Evolutionary conservation across 2,888 invertebrate genomes (phyloP).

Genomic region (Octodonta nipae): DNA sequence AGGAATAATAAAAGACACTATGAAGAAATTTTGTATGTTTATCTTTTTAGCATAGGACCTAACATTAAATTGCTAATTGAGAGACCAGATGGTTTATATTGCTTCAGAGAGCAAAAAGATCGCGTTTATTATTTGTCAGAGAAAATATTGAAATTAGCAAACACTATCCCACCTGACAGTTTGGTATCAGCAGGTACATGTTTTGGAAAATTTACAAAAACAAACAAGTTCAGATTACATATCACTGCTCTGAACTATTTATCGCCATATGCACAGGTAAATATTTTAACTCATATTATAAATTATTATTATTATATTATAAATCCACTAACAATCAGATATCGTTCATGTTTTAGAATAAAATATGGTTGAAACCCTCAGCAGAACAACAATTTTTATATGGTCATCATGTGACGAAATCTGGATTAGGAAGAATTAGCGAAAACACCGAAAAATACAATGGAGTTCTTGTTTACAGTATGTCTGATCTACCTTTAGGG

Average conservation of each 20-base stretch:
- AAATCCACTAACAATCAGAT: neutral
- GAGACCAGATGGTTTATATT: slow-evolving; percentile 90
- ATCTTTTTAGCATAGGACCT: slow-evolving; percentile 70
- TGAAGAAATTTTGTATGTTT: slow-evolving; percentile 6
- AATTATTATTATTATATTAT: slow-evolving; percentile 1
- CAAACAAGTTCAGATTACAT: slow-evolving; percentile 77
- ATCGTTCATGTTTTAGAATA: slow-evolving; percentile 51
- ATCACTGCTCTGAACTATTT: slow-evolving; percentile 89
- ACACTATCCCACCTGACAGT: slow-evolving; percentile 59
- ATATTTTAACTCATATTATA: slow-evolving; percentile 4
- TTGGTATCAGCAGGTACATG: slow-evolving; percentile 83
- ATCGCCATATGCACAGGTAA: slow-evolving; percentile 88
- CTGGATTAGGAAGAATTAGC: slow-evolving; percentile 89
- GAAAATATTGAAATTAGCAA: slow-evolving; percentile 59
- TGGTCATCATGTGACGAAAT: slow-evolving; percentile 89
- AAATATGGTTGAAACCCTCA: slow-evolving; percentile 91
- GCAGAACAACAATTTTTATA: slow-evolving; percentile 96
- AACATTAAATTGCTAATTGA: slow-evolving; percentile 90
- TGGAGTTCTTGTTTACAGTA: slow-evolving; percentile 85
- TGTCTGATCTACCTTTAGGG: slow-evolving; percentile 89
- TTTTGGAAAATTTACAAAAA: slow-evolving; percentile 95
- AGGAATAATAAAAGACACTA: slow-evolving; percentile 1
- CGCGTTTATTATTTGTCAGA: slow-evolving; percentile 88
- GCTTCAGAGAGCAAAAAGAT: slow-evolving; percentile 85
- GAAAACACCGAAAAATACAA: slow-evolving; percentile 88